Evolutionary conservation across 2,888 invertebrate genomes (phyloP), one percentile per base, ranked within the genome.

Genomic region (Lagria hirta): DNA sequence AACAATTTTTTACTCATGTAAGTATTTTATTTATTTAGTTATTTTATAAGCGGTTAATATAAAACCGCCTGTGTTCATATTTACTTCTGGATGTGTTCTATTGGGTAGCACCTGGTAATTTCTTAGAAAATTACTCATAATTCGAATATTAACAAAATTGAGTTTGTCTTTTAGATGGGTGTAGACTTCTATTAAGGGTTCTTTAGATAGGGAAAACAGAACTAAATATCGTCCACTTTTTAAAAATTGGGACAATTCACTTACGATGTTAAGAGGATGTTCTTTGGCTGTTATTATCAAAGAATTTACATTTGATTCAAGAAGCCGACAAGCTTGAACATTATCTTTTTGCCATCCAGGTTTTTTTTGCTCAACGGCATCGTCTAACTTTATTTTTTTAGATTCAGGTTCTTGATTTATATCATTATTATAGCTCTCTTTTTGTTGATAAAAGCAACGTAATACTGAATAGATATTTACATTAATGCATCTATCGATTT

Each of bases 71-170:
- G 82, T 86, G 65, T 83, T 88, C 86, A 95, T 97, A 58, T 82
- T 82, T 18, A 97, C 92, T 66, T 90, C 86, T 1, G 98, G 98
- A 76, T 98, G 98, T 10, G 97, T 97, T 68, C 98, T 79, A 52
- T 90, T 85, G 1, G 88, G 84, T 49, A 94, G 72, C 16, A 93
- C 84, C 79, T 97, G 97, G 75, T 94, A 94, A 57, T 84, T 82
- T 53, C 96, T 79, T 69, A 91, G 75, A 83, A 95, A 97, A 62
- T 88, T 92, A 55, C 88, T 88, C 22, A 84, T 82, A 5, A 99
- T 71, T 65, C 82, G 83, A 22, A 97, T 71, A 61, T 84, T 85
- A 5, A 90, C 80, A 10, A 88, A 81, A 64, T 83, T 82, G 41
- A 77, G 76, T 34, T 80, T 75, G 38, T 82, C 77, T 66, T 90